Conservation (phyloP, 2,797 vertebrate genomes). For the Etheostoma nigrum region DNA sequence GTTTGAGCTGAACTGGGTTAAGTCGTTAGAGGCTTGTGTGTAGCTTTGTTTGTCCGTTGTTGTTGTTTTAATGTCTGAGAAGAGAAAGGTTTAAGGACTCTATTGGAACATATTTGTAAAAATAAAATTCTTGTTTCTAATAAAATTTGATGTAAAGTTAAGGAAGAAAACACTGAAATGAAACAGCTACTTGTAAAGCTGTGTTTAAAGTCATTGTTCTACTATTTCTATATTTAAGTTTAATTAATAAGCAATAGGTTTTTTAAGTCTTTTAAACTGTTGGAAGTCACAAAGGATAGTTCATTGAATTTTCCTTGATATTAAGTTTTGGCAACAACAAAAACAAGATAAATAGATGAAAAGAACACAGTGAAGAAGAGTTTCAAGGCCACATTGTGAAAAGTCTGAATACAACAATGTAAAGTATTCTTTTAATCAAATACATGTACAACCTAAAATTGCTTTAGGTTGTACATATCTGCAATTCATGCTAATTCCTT, state of each 20-base stretch:
- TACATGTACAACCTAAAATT: not conserved
- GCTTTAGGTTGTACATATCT: not conserved
- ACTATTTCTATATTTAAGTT: not conserved
- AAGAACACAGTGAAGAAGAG: not conserved
- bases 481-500: not conserved
- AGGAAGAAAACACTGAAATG: not conserved
- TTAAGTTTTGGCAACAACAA: not conserved
- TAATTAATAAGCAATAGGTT: not conserved
- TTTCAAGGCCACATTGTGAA: not conserved
- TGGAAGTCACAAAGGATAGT: not conserved
- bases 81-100: slow-evolving; percentile 1
- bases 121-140: not conserved
- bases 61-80: not conserved
- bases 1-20: slow-evolving; percentile 26
- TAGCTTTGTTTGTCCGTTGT: slow-evolving; percentile 22
- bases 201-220: not conserved
- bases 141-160: not conserved
- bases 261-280: not conserved
- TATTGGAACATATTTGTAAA: not conserved
- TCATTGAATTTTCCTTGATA: not conserved
- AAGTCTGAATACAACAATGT: too few species aligned
- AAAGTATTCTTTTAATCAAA: not conserved
- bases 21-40: slow-evolving; percentile 15
- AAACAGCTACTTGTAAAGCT: not conserved
- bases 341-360: not conserved